Evolutionary conservation across 2,797 vertebrate genomes (phyloP).

Genomic region (Simalia tracyae): DNA sequence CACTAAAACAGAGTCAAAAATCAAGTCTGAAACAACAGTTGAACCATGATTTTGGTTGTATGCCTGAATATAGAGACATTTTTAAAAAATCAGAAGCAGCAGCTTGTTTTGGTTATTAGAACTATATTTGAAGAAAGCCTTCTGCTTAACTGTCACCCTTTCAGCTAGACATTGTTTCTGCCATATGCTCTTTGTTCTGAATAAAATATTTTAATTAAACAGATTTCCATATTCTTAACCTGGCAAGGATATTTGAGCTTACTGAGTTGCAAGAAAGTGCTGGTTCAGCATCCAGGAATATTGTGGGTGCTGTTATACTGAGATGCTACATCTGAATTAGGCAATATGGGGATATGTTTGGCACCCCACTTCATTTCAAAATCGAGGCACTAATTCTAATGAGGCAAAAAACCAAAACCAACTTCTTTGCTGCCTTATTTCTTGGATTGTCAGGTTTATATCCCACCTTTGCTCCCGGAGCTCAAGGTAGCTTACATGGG

Average conservation of each 20-base stretch:
- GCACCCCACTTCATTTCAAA: not conserved
- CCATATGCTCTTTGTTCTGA: not conserved
- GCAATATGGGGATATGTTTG: too few species aligned
- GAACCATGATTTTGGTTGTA: not conserved
- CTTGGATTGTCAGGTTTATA: not conserved
- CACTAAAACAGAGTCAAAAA: conserved; percentile 15
- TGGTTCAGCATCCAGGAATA: not conserved
- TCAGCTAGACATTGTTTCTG: not conserved
- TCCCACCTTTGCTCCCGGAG: not conserved
- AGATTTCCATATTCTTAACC: not conserved
- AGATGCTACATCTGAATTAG: not conserved
- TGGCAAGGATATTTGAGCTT: not conserved
- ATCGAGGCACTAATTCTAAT: too few species aligned
- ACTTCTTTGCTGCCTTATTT: too few species aligned
- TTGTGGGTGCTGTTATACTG: not conserved
- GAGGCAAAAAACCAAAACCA: not conserved
- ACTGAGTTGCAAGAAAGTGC: not conserved
- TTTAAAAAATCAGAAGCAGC: not conserved
- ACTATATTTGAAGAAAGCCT: not conserved
- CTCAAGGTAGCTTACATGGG: not conserved
- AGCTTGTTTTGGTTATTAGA: not conserved
- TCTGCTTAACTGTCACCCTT: not conserved
- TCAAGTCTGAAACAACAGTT: conserved; percentile 1
- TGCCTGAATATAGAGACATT: not conserved
- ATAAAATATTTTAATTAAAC: conserved; percentile 1